Evolutionary conservation across 2,797 vertebrate species (phyloP).

Genomic region (Falco peregrinus): DNA sequence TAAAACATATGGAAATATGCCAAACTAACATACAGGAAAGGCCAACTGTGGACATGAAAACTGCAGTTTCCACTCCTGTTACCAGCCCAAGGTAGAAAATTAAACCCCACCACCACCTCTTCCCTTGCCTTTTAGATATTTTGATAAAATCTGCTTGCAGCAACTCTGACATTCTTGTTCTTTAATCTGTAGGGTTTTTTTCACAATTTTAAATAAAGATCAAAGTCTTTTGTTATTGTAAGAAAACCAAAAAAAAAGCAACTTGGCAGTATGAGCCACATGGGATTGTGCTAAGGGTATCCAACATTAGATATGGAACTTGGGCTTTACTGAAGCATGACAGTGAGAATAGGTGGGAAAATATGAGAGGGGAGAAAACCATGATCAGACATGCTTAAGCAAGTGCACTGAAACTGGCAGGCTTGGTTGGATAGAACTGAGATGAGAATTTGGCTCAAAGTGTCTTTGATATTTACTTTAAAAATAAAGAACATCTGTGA

Average conservation of each 20-base stretch:
- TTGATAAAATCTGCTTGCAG: not conserved
- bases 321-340: conserved; percentile 6
- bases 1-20: not conserved
- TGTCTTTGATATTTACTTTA: conserved; percentile 56
- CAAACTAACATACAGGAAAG: conserved; percentile 3
- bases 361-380: not conserved
- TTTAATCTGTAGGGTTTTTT: not conserved
- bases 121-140: not conserved
- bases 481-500: conserved; percentile 56
- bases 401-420: not conserved
- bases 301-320: not conserved
- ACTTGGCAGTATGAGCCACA: not conserved
- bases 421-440: not conserved
- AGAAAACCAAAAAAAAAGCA: not conserved
- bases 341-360: not conserved
- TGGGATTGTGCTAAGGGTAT: not conserved
- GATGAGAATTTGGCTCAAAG: conserved; percentile 42
- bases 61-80: not conserved
- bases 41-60: not conserved
- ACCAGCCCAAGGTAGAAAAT: not conserved
- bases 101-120: not conserved
- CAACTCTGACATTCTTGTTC: not conserved
- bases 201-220: not conserved
- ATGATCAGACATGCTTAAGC: not conserved
- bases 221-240: not conserved